Evolutionary conservation across 2,797 vertebrate genomes (phyloP), one percentile per base, ranked within the genome.

Genomic region (Allochrocebus solatus): DNA sequence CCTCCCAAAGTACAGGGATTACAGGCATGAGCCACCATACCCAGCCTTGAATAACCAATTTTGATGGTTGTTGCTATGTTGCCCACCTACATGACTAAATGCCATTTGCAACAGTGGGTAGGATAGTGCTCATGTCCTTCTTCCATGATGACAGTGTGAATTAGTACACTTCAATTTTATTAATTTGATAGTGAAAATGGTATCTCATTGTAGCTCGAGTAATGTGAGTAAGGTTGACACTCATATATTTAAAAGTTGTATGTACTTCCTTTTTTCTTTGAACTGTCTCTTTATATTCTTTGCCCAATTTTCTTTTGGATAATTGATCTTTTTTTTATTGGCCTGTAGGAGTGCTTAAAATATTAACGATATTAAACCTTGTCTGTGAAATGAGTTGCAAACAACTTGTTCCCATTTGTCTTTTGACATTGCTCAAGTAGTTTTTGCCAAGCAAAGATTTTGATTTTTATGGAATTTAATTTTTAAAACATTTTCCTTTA

Each of bases 381-480:
- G 17, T 43, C 46, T 93, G 53, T 89, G n/a, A 92, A 84, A 48
- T 90, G 78, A 96, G 9, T 46, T 91, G 59, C 43, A 94, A 72
- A 89, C 33, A 41, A 39, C 95, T 67, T 72, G 8, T 14, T 72
- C 46, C 57, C 33, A 87, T 43, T 97, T 93, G 46, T 67, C 36
- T 43, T 79, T 88, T 82, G 33, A 92, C 57, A 96, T 90, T 74
- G 39, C 64, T 93, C 30, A 81, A 67, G 26, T 74, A 57, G 41
- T 64, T 96, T 95, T 64, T 48, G 53, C 55, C 55, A 90, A 92
- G 84, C 16, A 88, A 83, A 33, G 19, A 61, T 64, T 92, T 85
- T 89, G 1, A 75, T 83, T 94, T 95, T 84, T 80, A 85, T 81
- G 92, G 14, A 75, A 94, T 76, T 95, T 53, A 82, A 57, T 55